Conservation (phyloP, 2,113 vertebrate genomes). For the Pelvicachromis taeniatus region DNA sequence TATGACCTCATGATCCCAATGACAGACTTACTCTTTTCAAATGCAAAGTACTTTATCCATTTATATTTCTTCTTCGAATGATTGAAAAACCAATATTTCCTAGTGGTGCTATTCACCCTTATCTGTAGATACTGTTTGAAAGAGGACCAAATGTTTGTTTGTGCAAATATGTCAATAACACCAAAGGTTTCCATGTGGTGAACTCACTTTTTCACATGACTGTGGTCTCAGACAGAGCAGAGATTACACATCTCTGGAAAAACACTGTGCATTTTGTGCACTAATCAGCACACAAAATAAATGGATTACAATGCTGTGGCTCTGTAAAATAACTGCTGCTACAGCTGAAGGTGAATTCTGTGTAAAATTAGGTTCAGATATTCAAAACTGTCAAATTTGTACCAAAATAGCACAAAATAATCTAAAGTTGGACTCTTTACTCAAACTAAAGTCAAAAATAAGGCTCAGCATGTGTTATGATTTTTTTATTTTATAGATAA, state of each 20-base stretch:
- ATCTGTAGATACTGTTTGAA: neutral
- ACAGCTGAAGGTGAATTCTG: neutral
- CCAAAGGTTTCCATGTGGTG: neutral
- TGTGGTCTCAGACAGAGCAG: neutral
- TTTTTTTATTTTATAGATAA: neutral
- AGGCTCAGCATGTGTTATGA: neutral
- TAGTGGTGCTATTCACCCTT: neutral
- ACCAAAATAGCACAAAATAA: neutral
- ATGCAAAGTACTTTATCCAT: neutral
- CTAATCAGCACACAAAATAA: neutral
- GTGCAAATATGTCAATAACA: neutral
- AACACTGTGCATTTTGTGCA: neutral
- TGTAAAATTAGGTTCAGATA: neutral
- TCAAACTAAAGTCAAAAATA: neutral
- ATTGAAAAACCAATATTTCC: neutral
- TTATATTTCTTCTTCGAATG: neutral
- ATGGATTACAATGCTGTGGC: neutral
- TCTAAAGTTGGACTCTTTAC: neutral
- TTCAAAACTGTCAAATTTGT: neutral
- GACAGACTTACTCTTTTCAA: neutral
- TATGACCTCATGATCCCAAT: neutral
- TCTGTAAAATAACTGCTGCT: neutral
- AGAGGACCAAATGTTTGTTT: neutral
- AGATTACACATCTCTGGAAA: neutral
- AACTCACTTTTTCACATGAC: neutral